A percentile compares a stretch with the other conserved stretches of the same genome.
These are phyloP conservation scores for Hecatera dysodea DNA, from an alignment of 2,888 invertebrate species.

Conservation along the genomic window DNA sequence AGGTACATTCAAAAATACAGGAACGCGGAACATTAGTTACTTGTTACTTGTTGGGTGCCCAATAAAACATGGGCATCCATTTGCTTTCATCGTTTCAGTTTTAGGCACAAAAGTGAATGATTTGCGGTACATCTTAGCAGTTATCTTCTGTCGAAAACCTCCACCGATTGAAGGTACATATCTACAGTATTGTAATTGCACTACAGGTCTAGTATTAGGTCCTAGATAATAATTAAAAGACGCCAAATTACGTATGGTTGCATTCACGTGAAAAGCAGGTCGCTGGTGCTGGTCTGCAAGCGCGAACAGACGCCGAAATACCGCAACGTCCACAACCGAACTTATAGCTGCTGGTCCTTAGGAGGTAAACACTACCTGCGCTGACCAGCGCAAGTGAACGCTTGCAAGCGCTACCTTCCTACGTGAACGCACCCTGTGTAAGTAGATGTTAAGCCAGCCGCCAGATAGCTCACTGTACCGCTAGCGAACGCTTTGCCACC, in stretches of 20 bases:
- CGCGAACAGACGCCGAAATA: not conserved
- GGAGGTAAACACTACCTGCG: not conserved
- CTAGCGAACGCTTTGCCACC: slow-evolving; percentile 63
- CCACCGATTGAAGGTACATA: slow-evolving; percentile 21
- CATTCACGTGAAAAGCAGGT: slow-evolving; percentile 1
- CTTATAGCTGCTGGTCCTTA: not conserved
- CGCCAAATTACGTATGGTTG: slow-evolving; percentile 35
- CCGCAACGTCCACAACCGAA: not conserved
- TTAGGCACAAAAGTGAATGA: not conserved
- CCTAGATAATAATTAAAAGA: slow-evolving; percentile 25
- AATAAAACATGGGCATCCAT: not conserved
- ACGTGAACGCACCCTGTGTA: slow-evolving; percentile 19
- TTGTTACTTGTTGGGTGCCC: slow-evolving; percentile 2
- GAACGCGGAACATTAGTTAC: not conserved
- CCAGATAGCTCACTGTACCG: slow-evolving; percentile 38
- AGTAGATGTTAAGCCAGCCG: slow-evolving; percentile 43
- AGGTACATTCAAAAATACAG: slow-evolving; percentile 4
- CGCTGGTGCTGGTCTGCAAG: not conserved
- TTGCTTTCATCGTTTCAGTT: slow-evolving; percentile 11
- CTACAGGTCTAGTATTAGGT: slow-evolving; percentile 21
- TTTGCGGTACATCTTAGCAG: not conserved
- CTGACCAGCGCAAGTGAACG: not conserved
- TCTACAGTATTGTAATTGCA: slow-evolving; percentile 18
- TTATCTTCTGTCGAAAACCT: not conserved
- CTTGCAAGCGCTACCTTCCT: not conserved